Conservation (phyloP, 2,113 vertebrate genomes). For the Nicator chloris region DNA sequence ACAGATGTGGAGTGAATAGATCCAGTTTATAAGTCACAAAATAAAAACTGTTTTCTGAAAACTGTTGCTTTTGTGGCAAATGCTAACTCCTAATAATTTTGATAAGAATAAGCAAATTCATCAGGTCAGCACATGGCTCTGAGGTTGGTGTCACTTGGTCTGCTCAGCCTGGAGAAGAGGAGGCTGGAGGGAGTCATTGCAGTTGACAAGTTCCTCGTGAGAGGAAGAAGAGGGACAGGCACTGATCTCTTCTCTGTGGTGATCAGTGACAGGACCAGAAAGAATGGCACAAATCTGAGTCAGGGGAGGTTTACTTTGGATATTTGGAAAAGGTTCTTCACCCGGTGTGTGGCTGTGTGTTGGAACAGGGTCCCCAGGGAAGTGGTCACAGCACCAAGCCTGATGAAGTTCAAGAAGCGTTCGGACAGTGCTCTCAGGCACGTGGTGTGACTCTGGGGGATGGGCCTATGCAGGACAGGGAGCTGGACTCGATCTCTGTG, state of each 20-base stretch:
- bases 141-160: background rate
- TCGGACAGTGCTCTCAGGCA: background rate
- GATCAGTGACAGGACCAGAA: background rate
- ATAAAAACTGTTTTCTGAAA: background rate
- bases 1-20: background rate
- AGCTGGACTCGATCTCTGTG: background rate
- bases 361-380: background rate
- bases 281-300: background rate
- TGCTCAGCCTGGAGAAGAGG: background rate
- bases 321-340: background rate
- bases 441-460: background rate
- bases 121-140: background rate
- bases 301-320: background rate
- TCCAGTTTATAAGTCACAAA: background rate
- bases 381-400: background rate
- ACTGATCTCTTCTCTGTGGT: background rate
- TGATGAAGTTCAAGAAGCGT: background rate
- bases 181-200: background rate
- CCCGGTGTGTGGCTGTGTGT: background rate
- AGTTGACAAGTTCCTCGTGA: accelerated
- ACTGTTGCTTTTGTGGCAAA: background rate
- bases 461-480: background rate
- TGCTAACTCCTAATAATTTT: background rate
- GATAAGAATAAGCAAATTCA: background rate
- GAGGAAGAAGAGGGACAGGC: background rate